phyloP scores from a whole-genome alignment of 2,888 invertebrate species.

The Eilema griseolum region DNA sequence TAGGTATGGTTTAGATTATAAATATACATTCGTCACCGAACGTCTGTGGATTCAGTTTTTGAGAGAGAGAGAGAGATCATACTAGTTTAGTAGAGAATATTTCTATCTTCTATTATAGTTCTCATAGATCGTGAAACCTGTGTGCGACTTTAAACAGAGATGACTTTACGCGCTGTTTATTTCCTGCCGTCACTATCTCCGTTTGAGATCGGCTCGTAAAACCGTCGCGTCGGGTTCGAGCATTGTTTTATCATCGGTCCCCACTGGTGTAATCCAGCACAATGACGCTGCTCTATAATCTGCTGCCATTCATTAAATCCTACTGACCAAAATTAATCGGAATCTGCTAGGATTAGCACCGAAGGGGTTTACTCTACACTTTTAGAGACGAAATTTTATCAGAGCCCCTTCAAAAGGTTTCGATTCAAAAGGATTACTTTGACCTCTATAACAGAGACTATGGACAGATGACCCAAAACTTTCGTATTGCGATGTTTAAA shows the following conservation, averaged over 20 bases:
- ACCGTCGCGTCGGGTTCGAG: constrained; percentile 64
- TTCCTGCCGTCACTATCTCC: constrained; percentile 66
- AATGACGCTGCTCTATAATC: constrained; percentile 67
- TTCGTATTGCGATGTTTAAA: constrained; percentile 74
- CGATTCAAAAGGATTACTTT: constrained; percentile 52
- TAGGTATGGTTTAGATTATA: too few species aligned
- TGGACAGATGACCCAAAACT: constrained; percentile 72
- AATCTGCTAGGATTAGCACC: constrained; percentile 33
- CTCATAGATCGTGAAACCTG: constrained; percentile 26
- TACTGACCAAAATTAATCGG: constrained; percentile 58
- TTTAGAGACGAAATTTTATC: background rate
- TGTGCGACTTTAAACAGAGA: constrained; percentile 58
- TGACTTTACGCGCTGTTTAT: constrained; percentile 75
- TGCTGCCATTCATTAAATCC: constrained; percentile 68
- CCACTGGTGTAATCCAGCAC: constrained; percentile 67
- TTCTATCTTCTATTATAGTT: background rate
- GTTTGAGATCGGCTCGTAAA: constrained; percentile 74
- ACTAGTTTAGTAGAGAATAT: constrained; percentile 12
- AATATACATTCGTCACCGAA: background rate
- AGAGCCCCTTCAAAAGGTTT: constrained; percentile 8
- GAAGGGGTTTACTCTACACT: constrained; percentile 13
- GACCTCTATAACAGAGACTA: constrained; percentile 59
- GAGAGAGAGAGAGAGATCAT: constrained; percentile 33
- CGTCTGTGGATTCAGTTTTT: too few species aligned
- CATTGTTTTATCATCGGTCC: constrained; percentile 75